Base-by-base conservation (phyloP, 1,140 invertebrate species). In the Pogonus chalceus region DNA sequence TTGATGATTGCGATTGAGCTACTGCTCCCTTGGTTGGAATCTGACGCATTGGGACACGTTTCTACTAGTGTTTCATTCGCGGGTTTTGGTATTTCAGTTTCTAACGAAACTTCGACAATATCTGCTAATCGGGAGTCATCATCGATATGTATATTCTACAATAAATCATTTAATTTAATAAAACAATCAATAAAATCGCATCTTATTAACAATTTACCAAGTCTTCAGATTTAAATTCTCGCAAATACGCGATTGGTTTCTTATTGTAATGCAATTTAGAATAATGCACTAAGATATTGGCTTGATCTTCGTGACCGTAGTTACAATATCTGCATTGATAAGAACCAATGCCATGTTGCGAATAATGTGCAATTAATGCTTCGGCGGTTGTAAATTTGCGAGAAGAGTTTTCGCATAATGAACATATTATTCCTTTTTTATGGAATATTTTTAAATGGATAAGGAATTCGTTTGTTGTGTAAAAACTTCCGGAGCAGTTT, bases 251-350 rank as follows among this genome's bases (percentile, higher is more conserved):
- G 18, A 18, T 18, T 4, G 37, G 37, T 12, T 12, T 9, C 9
- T 4, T 12, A 12, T 3, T 4, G 7, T 7, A 16, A 18, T 43
- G 37, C 37, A 4, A 18, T 9, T 10, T 43, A 10, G 9, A 7
- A 18, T 43, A 43, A 18, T 43, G 37, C 3, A 10, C 9, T 7
- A 10, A 16, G 7, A 43, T 43, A 18, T 4, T 9, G 3, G 7
- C 37, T 9, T 7, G 37, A 12, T 43, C 18, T 4, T 9, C 3
- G 7, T 68, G 67, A 0, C 68, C 68, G 51, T 56, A 60, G 0
- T 68, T 62, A 52, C 73, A 75, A 62, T 65, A 70, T 2, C 65
- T 60, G 51, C 73, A 75, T 43, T 74, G 71, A 49, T 72, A 72
- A 22, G 71, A 52, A 35, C 57, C 64, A 35, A 70, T 47, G 0